Percentiles rank a stretch among this genome's conserved stretches.
phyloP scores from a whole-genome alignment of 2,888 invertebrate genomes.

The Argyra leucocephala region DNA sequence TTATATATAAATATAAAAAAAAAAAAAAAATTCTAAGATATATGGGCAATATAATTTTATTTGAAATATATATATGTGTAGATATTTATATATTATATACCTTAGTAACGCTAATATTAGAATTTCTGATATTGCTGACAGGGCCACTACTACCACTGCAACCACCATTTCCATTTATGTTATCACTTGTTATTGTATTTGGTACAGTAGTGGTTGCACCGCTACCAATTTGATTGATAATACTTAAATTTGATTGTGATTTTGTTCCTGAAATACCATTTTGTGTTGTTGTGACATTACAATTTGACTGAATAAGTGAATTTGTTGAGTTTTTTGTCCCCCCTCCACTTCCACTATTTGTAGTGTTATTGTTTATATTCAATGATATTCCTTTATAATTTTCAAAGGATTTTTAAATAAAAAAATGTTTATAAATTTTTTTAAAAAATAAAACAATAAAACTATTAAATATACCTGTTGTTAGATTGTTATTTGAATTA shows the following conservation, averaged over 20 bases:
- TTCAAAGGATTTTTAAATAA: too few relatives aligned
- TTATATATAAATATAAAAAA: too few relatives aligned
- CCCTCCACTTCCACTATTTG: neutral
- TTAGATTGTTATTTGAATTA: too few relatives aligned
- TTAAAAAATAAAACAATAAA: too few relatives aligned
- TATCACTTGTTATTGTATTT: neutral
- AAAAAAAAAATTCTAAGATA: too few relatives aligned
- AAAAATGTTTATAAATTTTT: too few relatives aligned
- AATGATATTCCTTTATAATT: too few relatives aligned
- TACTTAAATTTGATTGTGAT: neutral
- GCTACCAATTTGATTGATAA: neutral
- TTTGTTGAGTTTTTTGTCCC: conserved; percentile 11
- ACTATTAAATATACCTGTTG: too few relatives aligned
- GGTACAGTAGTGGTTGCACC: neutral
- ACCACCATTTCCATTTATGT: neutral
- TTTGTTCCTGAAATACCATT: conserved; percentile 18
- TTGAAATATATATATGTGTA: too few relatives aligned
- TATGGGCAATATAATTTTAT: too few relatives aligned
- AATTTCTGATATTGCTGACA: neutral
- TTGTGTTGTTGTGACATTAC: conserved; percentile 17
- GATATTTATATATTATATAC: neutral
- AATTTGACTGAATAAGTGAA: conserved; percentile 21
- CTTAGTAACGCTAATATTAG: neutral
- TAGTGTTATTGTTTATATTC: too few relatives aligned
- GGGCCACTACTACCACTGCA: neutral